Evolutionary conservation across 2,888 invertebrate species (phyloP).

Genomic region (Netelia inedita): DNA sequence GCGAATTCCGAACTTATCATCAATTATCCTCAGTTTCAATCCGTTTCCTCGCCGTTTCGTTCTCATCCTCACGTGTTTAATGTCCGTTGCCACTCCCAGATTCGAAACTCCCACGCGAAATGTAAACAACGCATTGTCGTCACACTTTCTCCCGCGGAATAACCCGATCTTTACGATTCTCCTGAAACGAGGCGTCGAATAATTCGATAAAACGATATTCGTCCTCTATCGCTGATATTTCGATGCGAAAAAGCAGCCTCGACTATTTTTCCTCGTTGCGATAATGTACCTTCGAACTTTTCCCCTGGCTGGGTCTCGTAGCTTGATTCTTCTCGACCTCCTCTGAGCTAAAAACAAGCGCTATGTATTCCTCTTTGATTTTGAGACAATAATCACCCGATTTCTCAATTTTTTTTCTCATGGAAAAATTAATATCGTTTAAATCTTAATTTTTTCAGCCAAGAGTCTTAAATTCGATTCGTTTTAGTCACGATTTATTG

Average conservation of each 20-base stretch:
- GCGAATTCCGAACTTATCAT: background rate
- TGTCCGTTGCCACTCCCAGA: conserved; percentile 77
- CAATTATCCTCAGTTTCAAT: background rate
- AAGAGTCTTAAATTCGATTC: background rate
- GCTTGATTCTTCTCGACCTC: background rate
- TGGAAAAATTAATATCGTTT: background rate
- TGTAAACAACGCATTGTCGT: conserved; percentile 25
- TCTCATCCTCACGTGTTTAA: conserved; percentile 67
- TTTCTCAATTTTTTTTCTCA: background rate
- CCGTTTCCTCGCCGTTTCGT: background rate
- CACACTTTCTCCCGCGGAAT: conserved; percentile 17
- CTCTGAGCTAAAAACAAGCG: too few species aligned
- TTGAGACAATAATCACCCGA: background rate
- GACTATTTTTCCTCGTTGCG: background rate
- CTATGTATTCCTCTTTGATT: too few species aligned
- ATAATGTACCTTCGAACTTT: too few species aligned
- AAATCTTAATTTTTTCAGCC: too few species aligned
- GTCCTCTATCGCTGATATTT: background rate
- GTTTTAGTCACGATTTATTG: background rate
- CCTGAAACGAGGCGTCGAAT: background rate
- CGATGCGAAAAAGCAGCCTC: background rate
- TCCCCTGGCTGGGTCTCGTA: too few species aligned
- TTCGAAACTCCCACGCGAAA: conserved; percentile 71
- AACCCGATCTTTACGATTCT: background rate
- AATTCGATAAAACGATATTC: conserved; percentile 6